Base-by-base conservation (phyloP, 1,140 invertebrate genomes). In the Armadillidium nasatum region DNA sequence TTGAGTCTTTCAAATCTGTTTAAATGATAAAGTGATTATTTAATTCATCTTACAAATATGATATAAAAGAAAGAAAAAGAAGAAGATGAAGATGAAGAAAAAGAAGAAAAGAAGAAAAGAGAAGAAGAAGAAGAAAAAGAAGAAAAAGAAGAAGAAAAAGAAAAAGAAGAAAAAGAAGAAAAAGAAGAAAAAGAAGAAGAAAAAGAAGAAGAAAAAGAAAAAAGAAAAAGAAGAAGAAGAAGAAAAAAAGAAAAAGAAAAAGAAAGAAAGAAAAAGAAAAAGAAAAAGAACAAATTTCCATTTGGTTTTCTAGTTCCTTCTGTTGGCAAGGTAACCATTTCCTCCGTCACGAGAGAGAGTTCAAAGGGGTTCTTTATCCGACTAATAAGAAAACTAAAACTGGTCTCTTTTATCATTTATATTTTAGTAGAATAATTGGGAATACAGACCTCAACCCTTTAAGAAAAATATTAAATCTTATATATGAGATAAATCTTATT, bases 241-340 rank as follows among this genome's bases (percentile, higher is more conserved):
- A 6, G 33, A 23, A 70, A 23, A n/a, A 72, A 19, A 72, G 71
- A 72, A 15, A 44, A 45, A 72, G 15, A 72, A 15, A 72, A 45
- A 72, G 33, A 72, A 45, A 72, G 19, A 45, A 21, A 46, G 44
- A 46, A 19, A 44, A 44, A 72, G 10, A 72, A 19, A 43, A 44
- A 43, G 71, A 44, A 44, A 72, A 44, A 13, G 23, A 43, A 1
- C 10, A 15, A 19, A 15, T 67, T n/a, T n/a, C n/a, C n/a, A n/a
- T n/a, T n/a, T n/a, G n/a, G n/a, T n/a, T n/a, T n/a, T n/a, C n/a
- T n/a, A n/a, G n/a, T n/a, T n/a, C n/a, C n/a, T n/a, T n/a, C n/a
- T n/a, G n/a, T n/a, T n/a, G n/a, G n/a, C n/a, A n/a, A n/a, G n/a
- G n/a, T n/a, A n/a, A n/a, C n/a, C n/a, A n/a, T n/a, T n/a, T n/a